A percentile compares a stretch with the other conserved stretches of the same genome.
phyloP scores from a whole-genome alignment of 2,888 invertebrate species.

The Sepiola atlantica region DNA sequence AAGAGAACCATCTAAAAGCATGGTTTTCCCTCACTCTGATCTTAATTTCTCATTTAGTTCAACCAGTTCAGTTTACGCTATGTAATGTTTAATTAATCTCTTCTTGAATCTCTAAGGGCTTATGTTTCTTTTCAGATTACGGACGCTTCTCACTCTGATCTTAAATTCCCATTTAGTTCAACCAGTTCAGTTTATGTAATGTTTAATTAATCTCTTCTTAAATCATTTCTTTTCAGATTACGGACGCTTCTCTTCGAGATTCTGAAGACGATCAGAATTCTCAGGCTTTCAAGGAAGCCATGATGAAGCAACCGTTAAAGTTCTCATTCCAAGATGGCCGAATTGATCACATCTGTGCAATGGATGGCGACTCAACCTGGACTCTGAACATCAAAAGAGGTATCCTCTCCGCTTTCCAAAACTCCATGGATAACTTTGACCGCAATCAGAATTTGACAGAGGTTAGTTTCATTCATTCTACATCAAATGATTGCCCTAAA shows the following conservation, averaged over 20 bases:
- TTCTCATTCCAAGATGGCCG: conserved; percentile 87
- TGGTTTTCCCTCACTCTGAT: not conserved
- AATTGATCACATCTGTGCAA: conserved; percentile 85
- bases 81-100: no score
- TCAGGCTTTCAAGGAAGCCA: not conserved
- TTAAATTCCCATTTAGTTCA: no score
- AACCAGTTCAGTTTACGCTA: no score
- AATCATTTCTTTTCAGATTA: not conserved
- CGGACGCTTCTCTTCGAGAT: not conserved
- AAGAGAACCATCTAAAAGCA: not conserved
- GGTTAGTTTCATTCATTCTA: conserved; percentile 53
- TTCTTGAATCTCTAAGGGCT: no score
- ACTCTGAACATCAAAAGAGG: conserved; percentile 93
- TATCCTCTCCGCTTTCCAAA: conserved; percentile 89
- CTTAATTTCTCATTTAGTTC: no score
- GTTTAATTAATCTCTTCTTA: no score
- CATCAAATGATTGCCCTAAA: not conserved
- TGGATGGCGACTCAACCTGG: conserved; percentile 85
- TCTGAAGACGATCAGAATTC: not conserved
- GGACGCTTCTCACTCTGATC: no score
- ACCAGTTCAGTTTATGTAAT: no score
- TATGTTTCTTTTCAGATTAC: no score
- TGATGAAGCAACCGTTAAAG: conserved; percentile 78
- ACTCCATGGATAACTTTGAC: conserved; percentile 89
- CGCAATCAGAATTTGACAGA: conserved; percentile 74